These are phyloP conservation scores for Eleutherodactylus coqui DNA, from an alignment of 2,797 vertebrate genomes.

Conservation along the genomic window DNA sequence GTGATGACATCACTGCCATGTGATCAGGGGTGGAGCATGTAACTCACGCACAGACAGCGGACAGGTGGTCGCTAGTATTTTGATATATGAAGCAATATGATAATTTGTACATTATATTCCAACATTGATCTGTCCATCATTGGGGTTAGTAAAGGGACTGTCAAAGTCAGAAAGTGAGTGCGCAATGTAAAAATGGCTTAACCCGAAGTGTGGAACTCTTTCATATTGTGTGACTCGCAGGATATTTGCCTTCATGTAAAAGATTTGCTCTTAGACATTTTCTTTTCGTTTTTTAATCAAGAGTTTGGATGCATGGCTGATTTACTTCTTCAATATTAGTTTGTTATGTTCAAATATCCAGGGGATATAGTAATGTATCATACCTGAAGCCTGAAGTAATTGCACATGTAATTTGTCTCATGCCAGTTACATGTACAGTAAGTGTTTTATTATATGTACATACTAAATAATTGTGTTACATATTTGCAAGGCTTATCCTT, in stretches of 20 bases:
- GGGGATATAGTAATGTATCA: not conserved
- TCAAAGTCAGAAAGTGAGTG: too few species aligned
- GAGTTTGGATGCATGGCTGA: conserved; percentile 33
- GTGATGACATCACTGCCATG: too few species aligned
- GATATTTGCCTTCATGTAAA: conserved; percentile 12
- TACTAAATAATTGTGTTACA: not conserved
- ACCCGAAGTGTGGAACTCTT: not conserved
- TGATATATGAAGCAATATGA: not conserved
- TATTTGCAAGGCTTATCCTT: too few species aligned
- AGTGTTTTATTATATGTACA: not conserved
- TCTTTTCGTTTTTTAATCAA: conserved; percentile 25
- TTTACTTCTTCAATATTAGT: conserved; percentile 1
- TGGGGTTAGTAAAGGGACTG: not conserved
- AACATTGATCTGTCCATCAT: not conserved
- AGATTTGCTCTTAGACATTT: not conserved
- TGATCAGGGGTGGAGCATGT: too few species aligned
- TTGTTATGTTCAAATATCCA: conserved; percentile 25
- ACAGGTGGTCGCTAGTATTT: too few species aligned
- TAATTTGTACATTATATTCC: not conserved
- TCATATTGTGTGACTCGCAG: not conserved
- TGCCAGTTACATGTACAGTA: not conserved
- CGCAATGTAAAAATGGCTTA: not conserved
- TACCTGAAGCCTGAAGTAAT: not conserved
- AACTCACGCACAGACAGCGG: too few species aligned
- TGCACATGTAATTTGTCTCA: conserved; percentile 36